A percentile compares a stretch with the other conserved stretches of the same genome.
phyloP scores from a whole-genome alignment of 2,797 vertebrate genomes.

The Siniperca undulata region DNA sequence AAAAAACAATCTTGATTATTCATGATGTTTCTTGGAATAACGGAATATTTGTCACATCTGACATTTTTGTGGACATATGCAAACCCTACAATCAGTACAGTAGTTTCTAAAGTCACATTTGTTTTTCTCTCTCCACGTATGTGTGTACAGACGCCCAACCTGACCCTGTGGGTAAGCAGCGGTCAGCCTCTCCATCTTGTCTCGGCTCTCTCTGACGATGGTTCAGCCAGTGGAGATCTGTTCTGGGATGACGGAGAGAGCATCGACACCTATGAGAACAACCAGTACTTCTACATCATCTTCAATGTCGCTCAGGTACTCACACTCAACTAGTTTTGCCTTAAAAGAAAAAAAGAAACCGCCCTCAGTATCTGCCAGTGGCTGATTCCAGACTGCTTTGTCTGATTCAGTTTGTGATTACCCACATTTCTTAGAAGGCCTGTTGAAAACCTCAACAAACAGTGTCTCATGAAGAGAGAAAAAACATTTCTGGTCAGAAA shows the following conservation, averaged over 20 bases:
- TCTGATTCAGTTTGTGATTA: background rate
- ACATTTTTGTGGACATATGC: background rate
- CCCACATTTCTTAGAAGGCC: background rate
- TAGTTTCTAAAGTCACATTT: background rate
- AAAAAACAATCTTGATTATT: background rate
- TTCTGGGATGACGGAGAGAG: slow-evolving; percentile 92
- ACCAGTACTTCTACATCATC: slow-evolving; percentile 85
- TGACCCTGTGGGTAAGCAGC: slow-evolving; percentile 83
- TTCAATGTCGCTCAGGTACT: slow-evolving; percentile 87
- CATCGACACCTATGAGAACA: slow-evolving; percentile 86
- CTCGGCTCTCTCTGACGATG: slow-evolving; percentile 79
- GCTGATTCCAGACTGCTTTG: background rate
- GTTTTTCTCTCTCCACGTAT: background rate
- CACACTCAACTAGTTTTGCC: background rate
- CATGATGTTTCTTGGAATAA: background rate
- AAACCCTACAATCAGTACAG: too few relatives aligned
- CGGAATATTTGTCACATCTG: background rate
- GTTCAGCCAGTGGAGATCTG: slow-evolving; percentile 87
- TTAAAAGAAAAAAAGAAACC: background rate
- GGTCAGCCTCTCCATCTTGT: slow-evolving; percentile 87
- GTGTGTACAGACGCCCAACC: slow-evolving; percentile 82
- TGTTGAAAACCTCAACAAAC: background rate
- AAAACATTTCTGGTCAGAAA: background rate
- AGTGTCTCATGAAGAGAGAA: slow-evolving; percentile 3
- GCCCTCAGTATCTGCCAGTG: background rate